Conservation (phyloP, 2,113 vertebrate species). For the Alethe castanea region DNA sequence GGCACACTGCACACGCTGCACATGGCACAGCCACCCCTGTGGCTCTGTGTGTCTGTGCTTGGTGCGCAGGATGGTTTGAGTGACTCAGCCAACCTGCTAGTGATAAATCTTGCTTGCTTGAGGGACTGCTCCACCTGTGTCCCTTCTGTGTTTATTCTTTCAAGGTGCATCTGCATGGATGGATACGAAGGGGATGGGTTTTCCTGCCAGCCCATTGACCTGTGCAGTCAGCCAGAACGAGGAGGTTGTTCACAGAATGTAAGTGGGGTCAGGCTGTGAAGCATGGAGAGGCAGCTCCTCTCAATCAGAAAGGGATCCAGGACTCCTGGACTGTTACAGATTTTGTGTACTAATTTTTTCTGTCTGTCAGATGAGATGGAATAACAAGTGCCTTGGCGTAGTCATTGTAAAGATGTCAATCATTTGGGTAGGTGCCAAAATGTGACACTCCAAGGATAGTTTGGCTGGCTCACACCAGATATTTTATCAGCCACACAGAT, state of each 20-base stretch:
- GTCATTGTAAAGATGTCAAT: background rate
- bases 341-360: background rate
- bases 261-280: slow-evolving; percentile 51
- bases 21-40: background rate
- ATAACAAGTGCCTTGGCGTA: background rate
- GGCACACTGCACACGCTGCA: too few species aligned
- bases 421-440: background rate
- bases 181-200: slow-evolving; percentile 87
- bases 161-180: slow-evolving; percentile 75
- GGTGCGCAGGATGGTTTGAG: background rate
- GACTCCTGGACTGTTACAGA: background rate
- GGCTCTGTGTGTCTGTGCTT: background rate
- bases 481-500: background rate
- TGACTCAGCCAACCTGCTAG: background rate
- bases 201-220: slow-evolving; percentile 81
- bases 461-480: background rate
- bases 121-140: background rate
- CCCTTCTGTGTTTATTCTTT: background rate
- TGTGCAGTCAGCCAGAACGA: slow-evolving; percentile 75
- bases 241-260: slow-evolving; percentile 88
- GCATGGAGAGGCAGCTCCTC: background rate
- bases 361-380: background rate
- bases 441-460: background rate
- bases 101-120: background rate
- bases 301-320: background rate